Percentiles rank a stretch among this genome's conserved stretches.
phyloP scores from a whole-genome alignment of 2,888 invertebrate species.

The Sisyra terminalis region DNA sequence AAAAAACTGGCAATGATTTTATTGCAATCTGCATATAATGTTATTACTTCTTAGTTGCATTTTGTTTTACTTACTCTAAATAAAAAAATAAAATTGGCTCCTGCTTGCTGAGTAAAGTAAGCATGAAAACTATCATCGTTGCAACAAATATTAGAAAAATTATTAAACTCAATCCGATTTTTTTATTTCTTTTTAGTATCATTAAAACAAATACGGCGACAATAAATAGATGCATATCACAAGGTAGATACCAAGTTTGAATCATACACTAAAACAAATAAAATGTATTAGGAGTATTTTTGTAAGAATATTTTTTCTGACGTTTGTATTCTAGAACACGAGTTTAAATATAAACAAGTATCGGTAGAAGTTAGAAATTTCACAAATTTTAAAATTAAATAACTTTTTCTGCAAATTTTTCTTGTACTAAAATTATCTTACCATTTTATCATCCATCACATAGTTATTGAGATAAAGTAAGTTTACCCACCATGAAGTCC shows the following conservation, averaged over 20 bases:
- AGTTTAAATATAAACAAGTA: too few species aligned
- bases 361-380: too few species aligned
- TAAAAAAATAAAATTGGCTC: slow-evolving; percentile 38
- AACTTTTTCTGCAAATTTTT: too few species aligned
- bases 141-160: slow-evolving; percentile 25
- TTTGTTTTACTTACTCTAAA: slow-evolving; percentile 25
- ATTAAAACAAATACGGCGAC: slow-evolving; percentile 33
- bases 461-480: slow-evolving; percentile 43
- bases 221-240: slow-evolving; percentile 51
- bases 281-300: too few species aligned
- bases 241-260: slow-evolving; percentile 51
- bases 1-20: slow-evolving; percentile 26
- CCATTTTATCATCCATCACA: slow-evolving; percentile 36
- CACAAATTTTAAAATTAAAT: too few species aligned
- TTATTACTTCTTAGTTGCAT: slow-evolving; percentile 4
- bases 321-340: too few species aligned
- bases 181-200: slow-evolving; percentile 26
- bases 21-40: background rate
- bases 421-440: slow-evolving; percentile 22
- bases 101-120: slow-evolving; percentile 31
- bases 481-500: slow-evolving; percentile 45
- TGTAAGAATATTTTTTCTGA: too few species aligned
- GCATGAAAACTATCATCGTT: slow-evolving; percentile 31
- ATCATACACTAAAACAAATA: slow-evolving; percentile 44
- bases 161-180: slow-evolving; percentile 25